Base-by-base conservation (phyloP, 1,140 invertebrate genomes). In the Maniola jurtina region DNA sequence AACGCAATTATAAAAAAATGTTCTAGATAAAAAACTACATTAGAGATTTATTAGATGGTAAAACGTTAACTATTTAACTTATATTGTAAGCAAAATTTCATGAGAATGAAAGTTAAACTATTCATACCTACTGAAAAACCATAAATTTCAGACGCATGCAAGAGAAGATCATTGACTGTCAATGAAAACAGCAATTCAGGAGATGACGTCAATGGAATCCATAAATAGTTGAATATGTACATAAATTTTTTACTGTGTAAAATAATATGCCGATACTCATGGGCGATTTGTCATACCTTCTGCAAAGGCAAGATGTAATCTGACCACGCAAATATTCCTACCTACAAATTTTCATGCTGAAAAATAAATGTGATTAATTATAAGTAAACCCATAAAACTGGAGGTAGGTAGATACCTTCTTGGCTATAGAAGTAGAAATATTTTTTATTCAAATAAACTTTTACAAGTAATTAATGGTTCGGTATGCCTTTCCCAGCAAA, bases 131-230 rank as follows among this genome's bases (percentile, higher is more conserved):
- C 16, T 47, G 7, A 11, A 59, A 64, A 58, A 16, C 64, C 33
- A 66, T 60, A 66, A 66, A 66, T 55, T 61, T 61, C 40, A 11
- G n/a, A 13, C 33, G 58, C 34, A 52, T 52, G 35, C 15, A 34
- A 56, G 42, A 63, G 57, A 66, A 48, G 58, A 60, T 66, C 64
- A 36, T 66, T 66, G 64, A 66, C 64, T 66, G 57, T 66, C 64
- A 66, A 66, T 61, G 58, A 66, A 59, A 61, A 61, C 50, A 60
- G 38, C 35, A 45, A 56, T 66, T 45, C 5, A 56, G 56, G 36
- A 7, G 50, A 57, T 66, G 64, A 66, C 64, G 64, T 66, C 57
- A 66, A 60, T 54, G 48, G 47, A 61, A 66, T 48, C 50, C 40
- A 15, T 66, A 55, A 66, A 66, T 47, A 59, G 63, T 50, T 40